Evolutionary conservation across 2,888 invertebrate species (phyloP).

Genomic region (Aleiodes testaceus): DNA sequence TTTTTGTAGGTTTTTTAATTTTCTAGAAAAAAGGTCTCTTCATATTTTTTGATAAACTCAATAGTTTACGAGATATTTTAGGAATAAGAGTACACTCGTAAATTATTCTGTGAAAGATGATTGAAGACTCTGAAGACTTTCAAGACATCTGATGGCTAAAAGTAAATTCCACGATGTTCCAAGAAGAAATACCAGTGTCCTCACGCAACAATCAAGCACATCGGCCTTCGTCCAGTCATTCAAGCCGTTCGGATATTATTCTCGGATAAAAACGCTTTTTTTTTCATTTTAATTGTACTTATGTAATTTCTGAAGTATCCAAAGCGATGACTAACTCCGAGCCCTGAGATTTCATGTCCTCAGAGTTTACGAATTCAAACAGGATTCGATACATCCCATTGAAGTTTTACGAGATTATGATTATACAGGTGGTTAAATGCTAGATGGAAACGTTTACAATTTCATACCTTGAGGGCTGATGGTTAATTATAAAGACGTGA

Average conservation of each 20-base stretch:
- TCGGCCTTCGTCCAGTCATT: slow-evolving; percentile 33
- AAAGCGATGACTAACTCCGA: not conserved
- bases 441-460: slow-evolving; percentile 43
- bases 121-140: slow-evolving; percentile 5
- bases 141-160: slow-evolving; percentile 23
- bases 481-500: slow-evolving; percentile 18
- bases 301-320: slow-evolving; percentile 18
- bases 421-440: slow-evolving; percentile 4
- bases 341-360: too few relatives aligned
- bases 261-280: slow-evolving; percentile 4
- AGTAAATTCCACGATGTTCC: slow-evolving; percentile 9
- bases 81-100: too few relatives aligned
- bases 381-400: too few relatives aligned
- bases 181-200: slow-evolving; percentile 20
- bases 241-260: slow-evolving; percentile 1
- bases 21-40: too few relatives aligned
- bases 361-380: too few relatives aligned
- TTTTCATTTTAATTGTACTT: slow-evolving; percentile 18
- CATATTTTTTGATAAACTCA: not conserved
- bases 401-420: too few relatives aligned
- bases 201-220: slow-evolving; percentile 27
- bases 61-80: too few relatives aligned
- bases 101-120: not conserved
- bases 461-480: slow-evolving; percentile 25
- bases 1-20: too few relatives aligned